Evolutionary conservation across 2,797 vertebrate species (phyloP), one percentile per base, ranked within the genome.

Genomic region (Enteromius anoplus): DNA sequence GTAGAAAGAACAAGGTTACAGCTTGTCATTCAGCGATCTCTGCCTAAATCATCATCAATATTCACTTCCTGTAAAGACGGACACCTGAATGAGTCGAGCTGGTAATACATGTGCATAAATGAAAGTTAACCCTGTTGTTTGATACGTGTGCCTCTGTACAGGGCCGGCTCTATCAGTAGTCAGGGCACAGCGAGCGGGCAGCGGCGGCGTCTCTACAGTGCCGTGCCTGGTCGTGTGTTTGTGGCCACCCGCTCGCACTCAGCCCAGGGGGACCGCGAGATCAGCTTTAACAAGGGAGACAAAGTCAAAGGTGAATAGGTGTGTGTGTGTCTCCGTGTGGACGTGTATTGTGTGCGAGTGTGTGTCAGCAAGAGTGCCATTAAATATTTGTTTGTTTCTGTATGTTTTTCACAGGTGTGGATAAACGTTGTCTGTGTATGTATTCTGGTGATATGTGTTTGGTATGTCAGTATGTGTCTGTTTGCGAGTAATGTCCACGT

Each of bases 271-370:
- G 97, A 98, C 86, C 93, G 96, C 4, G 97, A 98, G 90, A 96
- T 98, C 88, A 95, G 95, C 87, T 93, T 98, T 87, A 97, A 91
- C 91, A 97, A 97, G 85, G 97, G 97, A 77, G 97, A 98, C 92
- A 95, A 96, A 92, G 96, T 97, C 92, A 98, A 98, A 97, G 97
- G 97, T 97, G 90, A 71, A 58, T 72, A 65, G 58, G 45, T 85
- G 53, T 80, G 75, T 53, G 70, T 69, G 40, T 26, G n/a, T 58
- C 10, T 47, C 6, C 37, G 40, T 79, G n/a, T 83, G 14, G 64
- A n/a, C 1, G 1, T 62, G 60, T 14, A 1, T 60, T 62, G 60
- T 29, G 60, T 32, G 60, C 3, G 60, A 15, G 26, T 62, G 10
- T 58, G 15, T 62, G 14, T 62, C 14, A 62, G 60, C 47, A 17